These are phyloP conservation scores for Pseudomyrmex gracilis DNA, from an alignment of 1,140 invertebrate species.

Conservation along the genomic window DNA sequence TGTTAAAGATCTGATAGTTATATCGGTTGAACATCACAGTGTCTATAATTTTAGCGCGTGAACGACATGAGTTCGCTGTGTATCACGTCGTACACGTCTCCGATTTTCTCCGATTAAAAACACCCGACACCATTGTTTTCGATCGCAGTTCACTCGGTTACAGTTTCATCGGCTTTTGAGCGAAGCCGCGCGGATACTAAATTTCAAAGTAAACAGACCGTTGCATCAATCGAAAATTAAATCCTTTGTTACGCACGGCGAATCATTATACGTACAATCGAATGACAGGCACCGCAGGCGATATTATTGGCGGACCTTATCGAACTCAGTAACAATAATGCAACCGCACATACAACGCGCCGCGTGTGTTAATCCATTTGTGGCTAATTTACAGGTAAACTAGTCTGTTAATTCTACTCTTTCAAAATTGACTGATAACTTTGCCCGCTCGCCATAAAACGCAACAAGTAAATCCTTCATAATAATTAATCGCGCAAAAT, in stretches of 20 bases:
- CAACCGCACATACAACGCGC: neutral
- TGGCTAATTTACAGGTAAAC: constrained; percentile 43
- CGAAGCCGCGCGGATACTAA: constrained; percentile 35
- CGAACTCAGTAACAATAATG: constrained; percentile 22
- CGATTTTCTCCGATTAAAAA: constrained; percentile 51
- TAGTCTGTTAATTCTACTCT: constrained; percentile 17
- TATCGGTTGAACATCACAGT: neutral
- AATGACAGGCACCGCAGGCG: constrained; percentile 14
- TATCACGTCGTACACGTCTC: constrained; percentile 21
- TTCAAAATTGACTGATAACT: constrained; percentile 2
- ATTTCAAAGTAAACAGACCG: constrained; percentile 55
- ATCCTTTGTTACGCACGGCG: constrained; percentile 42
- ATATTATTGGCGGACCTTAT: constrained; percentile 33
- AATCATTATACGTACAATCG: constrained; percentile 47
- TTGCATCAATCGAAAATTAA: constrained; percentile 50
- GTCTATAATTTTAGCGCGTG: constrained; percentile 21
- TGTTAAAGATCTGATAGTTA: constrained; percentile 15
- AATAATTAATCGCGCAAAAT: constrained; percentile 39
- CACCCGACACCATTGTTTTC: constrained; percentile 45
- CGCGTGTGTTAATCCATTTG: constrained; percentile 23
- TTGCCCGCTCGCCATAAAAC: neutral
- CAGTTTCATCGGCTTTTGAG: constrained; percentile 42
- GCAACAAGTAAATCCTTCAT: constrained; percentile 24
- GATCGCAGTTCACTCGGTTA: constrained; percentile 42
- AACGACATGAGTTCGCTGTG: neutral